Evolutionary conservation across 2,888 invertebrate species (phyloP), one percentile per base, ranked within the genome.

Genomic region (Xylota segnis): DNA sequence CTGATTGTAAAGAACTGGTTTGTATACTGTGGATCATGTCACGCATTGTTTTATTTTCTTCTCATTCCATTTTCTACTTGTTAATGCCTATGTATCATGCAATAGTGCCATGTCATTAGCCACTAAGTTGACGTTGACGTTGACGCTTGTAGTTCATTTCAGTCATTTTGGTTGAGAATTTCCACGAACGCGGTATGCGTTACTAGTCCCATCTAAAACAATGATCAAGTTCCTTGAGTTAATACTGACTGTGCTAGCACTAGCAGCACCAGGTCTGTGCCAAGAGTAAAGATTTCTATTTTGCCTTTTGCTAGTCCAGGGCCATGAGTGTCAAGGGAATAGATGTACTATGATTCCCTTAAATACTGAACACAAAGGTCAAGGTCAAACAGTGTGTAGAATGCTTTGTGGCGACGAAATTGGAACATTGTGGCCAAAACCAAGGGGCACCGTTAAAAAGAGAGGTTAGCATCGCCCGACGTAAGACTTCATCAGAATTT

Each of bases 341-440:
- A 86, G 88, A 37, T 92, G 92, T 50, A 84, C 89, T 10, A 92
- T 91, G 88, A 88, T 90, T 6, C 90, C 91, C 81, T 75, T 92
- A 5, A 89, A 88, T 43, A 89, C 90, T 77, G 61, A 87, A 2
- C 91, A 90, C 70, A 90, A 88, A 37, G 91, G 92, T 2, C 90
- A 92, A 2, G 91, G 92, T 84, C 88, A 93, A 18, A 91, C 91
- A 27, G 93, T 93, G 1, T 94, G 94, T 87, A 91, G 93, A 74
- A 88, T 93, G 45, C 93, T 93, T 87, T 94, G 94, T 84, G 92
- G 92, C 16, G 90, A 89, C 14, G 90, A 90, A 12, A 81, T 93
- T 90, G 94, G 94, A 90, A 87, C 93, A 79, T 61, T 92, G 9
- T 92, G 92, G 92, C 92, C 92, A 16, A 90, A 91, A 61, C 94